Conservation (phyloP, 2,113 vertebrate genomes). For the Microtus montanus region DNA sequence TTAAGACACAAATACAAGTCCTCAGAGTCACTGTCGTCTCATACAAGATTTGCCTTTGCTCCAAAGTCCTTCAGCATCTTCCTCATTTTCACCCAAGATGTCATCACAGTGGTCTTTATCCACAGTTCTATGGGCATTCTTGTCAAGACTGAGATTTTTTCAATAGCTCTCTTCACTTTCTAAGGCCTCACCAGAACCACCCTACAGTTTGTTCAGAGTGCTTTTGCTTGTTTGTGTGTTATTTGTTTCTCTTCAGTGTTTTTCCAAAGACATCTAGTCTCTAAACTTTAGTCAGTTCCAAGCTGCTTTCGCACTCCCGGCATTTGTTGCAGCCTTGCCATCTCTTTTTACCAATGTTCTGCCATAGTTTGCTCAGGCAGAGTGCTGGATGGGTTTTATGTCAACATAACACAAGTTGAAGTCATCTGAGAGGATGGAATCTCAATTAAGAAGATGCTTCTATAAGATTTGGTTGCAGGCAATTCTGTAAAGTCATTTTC, state of each 20-base stretch:
- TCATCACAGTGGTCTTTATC: neutral
- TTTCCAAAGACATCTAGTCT: neutral
- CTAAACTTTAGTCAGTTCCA: neutral
- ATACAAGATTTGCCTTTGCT: neutral
- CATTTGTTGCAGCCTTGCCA: neutral
- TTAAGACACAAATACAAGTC: neutral
- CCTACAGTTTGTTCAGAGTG: too few relatives aligned
- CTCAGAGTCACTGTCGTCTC: neutral
- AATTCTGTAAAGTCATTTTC: neutral
- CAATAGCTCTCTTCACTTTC: neutral
- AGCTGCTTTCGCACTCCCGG: neutral
- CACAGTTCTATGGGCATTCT: neutral
- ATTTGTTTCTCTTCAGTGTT: neutral
- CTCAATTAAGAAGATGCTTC: neutral
- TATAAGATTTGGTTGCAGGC: neutral
- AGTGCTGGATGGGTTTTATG: neutral
- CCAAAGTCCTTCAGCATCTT: too few relatives aligned
- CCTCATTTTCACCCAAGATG: neutral
- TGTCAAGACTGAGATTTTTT: neutral
- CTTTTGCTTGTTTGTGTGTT: neutral
- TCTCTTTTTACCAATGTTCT: neutral
- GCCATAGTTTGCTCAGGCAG: neutral
- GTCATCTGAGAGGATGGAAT: neutral
- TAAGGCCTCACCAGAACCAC: neutral
- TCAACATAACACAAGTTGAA: neutral